Conservation (phyloP, 2,113 vertebrate genomes). For the Sapajus apella region DNA sequence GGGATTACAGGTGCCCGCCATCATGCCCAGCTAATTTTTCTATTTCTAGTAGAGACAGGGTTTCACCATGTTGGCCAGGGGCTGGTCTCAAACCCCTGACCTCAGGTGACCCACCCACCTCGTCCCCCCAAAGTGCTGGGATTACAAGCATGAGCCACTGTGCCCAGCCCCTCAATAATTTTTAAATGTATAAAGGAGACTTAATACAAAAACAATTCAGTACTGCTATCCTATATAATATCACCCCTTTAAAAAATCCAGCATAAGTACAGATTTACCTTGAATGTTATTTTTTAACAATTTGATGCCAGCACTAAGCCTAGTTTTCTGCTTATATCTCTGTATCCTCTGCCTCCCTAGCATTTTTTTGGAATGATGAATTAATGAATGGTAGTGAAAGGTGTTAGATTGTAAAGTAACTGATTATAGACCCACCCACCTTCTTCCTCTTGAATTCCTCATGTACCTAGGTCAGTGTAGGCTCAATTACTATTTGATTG, state of each 20-base stretch:
- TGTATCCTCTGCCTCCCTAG: fast-evolving
- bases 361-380: neutral
- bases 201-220: neutral
- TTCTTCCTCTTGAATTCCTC: neutral
- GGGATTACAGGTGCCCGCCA: too few relatives aligned
- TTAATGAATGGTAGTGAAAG: neutral
- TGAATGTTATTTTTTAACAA: neutral
- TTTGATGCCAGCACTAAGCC: neutral
- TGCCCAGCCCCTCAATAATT: neutral
- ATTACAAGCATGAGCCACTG: too few relatives aligned
- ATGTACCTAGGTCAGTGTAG: neutral
- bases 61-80: too few relatives aligned
- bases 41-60: too few relatives aligned
- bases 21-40: too few relatives aligned
- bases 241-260: neutral
- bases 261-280: neutral
- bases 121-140: too few relatives aligned
- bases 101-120: too few relatives aligned
- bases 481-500: neutral
- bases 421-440: neutral
- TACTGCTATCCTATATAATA: neutral
- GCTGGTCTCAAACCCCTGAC: too few relatives aligned
- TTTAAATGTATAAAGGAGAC: slow-evolving; percentile 4
- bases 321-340: neutral
- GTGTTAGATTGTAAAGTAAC: neutral